Base-by-base conservation (phyloP, 2,113 vertebrate species). In the Rhabdornis inornatus region DNA sequence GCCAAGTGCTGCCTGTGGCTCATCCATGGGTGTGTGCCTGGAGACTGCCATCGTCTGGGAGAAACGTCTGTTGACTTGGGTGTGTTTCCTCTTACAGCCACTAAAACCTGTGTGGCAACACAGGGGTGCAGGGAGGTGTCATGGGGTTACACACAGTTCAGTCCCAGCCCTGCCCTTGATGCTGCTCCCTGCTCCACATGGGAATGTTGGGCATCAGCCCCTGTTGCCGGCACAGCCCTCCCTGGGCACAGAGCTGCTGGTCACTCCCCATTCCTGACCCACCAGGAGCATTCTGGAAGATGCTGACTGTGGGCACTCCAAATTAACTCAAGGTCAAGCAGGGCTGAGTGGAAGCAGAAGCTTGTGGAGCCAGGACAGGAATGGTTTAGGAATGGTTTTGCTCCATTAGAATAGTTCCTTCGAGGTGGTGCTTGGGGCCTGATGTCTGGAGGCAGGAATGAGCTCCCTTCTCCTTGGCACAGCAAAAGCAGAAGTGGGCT, bases 381-480 rank as follows among this genome's bases (percentile, higher is more conserved):
- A 53, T 3, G 2, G 20, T 37, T 75, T 60, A 45, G 56, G 35
- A 89, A 23, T 0, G 3, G 17, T 45, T 86, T 55, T 59, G 2
- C 22, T 70, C 30, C 15, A 6, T 55, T 11, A 63, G 64, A 50
- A 13, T 63, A 0, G 3, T 25, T 25, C 47, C 50, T 66, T 87
- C 0, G 0, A 55, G 47, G 17, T 20, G 33, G 8, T 4, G 4
- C 30, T 65, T 14, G 4, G n/a, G 27, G 15, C 20, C 25, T 0
- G 0, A 7, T 10, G 24, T 56, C 55, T 22, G 22, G 22, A 57
- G 44, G 33, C 22, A 92, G 53, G 49, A 75, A 40, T 0, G 0
- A 87, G 24, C 69, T 69, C n/a, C 40, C 30, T 55, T 23, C 53
- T 71, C 21, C 88, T 28, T 23, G 39, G 40, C 21, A 53, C 28